phyloP scores from a whole-genome alignment of 2,888 invertebrate species.

The Neoscelio sp. region DNA sequence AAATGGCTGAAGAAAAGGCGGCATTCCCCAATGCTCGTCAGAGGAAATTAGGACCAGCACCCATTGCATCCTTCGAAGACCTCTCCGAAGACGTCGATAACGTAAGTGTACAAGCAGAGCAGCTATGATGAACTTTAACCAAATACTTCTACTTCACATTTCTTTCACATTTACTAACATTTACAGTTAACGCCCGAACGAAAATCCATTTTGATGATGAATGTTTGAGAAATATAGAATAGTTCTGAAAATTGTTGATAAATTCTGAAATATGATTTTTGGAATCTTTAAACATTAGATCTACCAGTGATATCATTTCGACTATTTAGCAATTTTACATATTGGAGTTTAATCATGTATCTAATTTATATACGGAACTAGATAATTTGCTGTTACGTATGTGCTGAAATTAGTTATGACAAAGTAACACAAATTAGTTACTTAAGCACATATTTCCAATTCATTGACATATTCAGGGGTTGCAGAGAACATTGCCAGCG shows the following conservation, averaged over 20 bases:
- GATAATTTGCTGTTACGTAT: too few species aligned
- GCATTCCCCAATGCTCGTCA: slow-evolving; percentile 83
- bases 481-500: too few species aligned
- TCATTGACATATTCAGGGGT: too few species aligned
- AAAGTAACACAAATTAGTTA: too few species aligned
- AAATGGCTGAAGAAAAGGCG: slow-evolving; percentile 81
- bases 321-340: too few species aligned
- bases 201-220: slow-evolving; percentile 59
- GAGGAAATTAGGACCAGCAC: slow-evolving; percentile 95
- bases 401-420: too few species aligned
- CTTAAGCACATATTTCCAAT: too few species aligned
- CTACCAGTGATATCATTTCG: too few species aligned
- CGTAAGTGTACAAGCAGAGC: slow-evolving; percentile 76
- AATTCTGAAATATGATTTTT: slow-evolving; percentile 15
- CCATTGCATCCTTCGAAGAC: slow-evolving; percentile 97
- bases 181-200: slow-evolving; percentile 44
- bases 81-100: slow-evolving; percentile 91
- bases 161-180: slow-evolving; percentile 32
- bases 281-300: too few species aligned
- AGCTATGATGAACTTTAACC: slow-evolving; percentile 59
- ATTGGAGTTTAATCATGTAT: too few species aligned
- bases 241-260: slow-evolving; percentile 37
- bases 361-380: too few species aligned
- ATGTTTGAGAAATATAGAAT: slow-evolving; percentile 49
- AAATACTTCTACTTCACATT: slow-evolving; percentile 43